Percentiles rank a stretch among this genome's conserved stretches.
Evolutionary conservation across 2,113 vertebrate species (phyloP).

Genomic region (Cinclus mexicanus): DNA sequence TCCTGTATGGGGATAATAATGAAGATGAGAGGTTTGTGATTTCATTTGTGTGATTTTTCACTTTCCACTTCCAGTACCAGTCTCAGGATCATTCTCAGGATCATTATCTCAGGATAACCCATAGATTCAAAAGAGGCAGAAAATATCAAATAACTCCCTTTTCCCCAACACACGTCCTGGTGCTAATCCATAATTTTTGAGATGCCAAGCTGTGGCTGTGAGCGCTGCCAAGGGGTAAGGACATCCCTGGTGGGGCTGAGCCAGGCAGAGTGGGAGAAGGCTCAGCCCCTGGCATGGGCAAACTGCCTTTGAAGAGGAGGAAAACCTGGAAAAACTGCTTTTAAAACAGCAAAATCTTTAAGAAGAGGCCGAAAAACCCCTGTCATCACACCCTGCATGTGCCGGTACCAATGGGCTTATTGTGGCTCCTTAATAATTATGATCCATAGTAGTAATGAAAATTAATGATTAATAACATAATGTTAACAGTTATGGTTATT

Average conservation of each 20-base stretch:
- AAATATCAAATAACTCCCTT: background rate
- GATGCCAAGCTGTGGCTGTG: background rate
- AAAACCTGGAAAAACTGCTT: background rate
- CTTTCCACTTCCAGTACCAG: background rate
- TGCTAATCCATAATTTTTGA: background rate
- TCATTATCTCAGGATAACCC: background rate
- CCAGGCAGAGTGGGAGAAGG: background rate
- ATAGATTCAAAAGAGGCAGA: background rate
- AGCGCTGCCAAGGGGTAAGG: background rate
- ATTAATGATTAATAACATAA: background rate
- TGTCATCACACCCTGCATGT: background rate
- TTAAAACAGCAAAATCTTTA: background rate
- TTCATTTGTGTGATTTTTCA: background rate
- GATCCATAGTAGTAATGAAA: background rate
- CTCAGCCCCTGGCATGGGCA: background rate
- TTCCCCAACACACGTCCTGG: background rate
- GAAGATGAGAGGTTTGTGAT: accelerated
- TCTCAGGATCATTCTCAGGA: background rate
- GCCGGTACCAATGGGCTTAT: background rate
- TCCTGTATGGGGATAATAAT: background rate
- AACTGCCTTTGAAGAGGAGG: background rate
- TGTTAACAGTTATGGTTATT: background rate
- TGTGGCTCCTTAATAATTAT: background rate
- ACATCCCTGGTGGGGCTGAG: background rate
- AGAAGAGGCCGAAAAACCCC: background rate